Evolutionary conservation across 53 echinoderm and acorn worm genomes (phyloP).

Genomic region (Crossaster papposus): DNA sequence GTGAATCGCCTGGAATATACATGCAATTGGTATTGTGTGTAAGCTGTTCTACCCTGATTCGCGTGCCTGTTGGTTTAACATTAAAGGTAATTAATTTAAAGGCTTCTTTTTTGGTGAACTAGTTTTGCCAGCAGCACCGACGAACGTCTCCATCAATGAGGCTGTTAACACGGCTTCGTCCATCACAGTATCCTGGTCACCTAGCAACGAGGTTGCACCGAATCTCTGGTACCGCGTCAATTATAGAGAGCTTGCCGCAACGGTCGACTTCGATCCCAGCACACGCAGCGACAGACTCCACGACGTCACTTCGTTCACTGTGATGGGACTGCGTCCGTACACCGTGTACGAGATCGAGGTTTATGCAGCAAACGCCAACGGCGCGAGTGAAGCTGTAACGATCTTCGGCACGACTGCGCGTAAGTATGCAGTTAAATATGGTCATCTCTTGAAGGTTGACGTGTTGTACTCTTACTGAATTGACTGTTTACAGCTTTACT

Average conservation of each 20-base stretch:
- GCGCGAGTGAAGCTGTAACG: not conserved
- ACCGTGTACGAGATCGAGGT: not conserved
- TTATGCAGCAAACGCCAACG: not conserved
- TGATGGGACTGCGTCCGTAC: not conserved
- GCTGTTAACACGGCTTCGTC: not conserved
- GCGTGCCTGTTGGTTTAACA: too few relatives aligned
- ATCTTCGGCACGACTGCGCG: not conserved
- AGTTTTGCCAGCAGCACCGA: not conserved
- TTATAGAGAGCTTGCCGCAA: not conserved
- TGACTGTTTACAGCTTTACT: too few relatives aligned
- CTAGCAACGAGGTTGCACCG: not conserved
- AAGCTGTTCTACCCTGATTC: too few relatives aligned
- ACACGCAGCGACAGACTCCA: not conserved
- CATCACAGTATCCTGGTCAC: not conserved
- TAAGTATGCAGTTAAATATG: not conserved
- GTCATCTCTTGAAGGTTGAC: not conserved
- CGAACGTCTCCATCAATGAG: not conserved
- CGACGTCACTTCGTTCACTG: not conserved
- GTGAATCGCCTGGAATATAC: too few relatives aligned
- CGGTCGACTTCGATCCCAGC: not conserved
- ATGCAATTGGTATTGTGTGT: too few relatives aligned
- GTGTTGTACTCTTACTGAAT: not conserved
- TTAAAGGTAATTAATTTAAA: not conserved
- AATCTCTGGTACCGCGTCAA: not conserved
- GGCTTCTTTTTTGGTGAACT: not conserved